Percentiles rank a stretch among this genome's conserved stretches.
phyloP scores from a whole-genome alignment of 2,113 vertebrate species.

The Sebastes fasciatus region DNA sequence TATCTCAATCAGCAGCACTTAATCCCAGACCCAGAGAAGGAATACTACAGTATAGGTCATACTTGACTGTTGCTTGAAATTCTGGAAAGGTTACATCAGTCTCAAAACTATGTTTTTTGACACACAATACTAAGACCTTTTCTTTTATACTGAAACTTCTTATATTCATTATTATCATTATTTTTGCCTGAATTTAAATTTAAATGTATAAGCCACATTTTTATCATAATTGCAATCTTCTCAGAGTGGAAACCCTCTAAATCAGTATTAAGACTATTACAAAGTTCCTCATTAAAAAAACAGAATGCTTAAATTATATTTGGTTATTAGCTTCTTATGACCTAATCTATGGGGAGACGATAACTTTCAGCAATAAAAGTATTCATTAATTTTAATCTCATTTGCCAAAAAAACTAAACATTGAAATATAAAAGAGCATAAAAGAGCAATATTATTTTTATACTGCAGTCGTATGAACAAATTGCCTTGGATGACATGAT shows the following conservation, averaged over 20 bases:
- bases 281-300: not conserved
- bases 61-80: not conserved
- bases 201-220: not conserved
- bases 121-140: not conserved
- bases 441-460: not conserved
- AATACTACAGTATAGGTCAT: not conserved
- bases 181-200: not conserved
- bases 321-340: not conserved
- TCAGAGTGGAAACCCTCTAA: not conserved
- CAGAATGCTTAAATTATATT: no score
- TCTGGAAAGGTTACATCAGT: not conserved
- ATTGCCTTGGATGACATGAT: not conserved
- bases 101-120: not conserved
- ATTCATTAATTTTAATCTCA: not conserved
- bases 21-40: not conserved
- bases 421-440: not conserved
- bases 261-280: not conserved
- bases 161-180: not conserved
- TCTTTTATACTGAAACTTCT: not conserved
- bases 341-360: not conserved
- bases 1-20: not conserved
- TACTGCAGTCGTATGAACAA: not conserved
- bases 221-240: not conserved
- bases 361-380: not conserved
- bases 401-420: not conserved